phyloP scores from a whole-genome alignment of 2,888 invertebrate species.

The Carabus problematicus region DNA sequence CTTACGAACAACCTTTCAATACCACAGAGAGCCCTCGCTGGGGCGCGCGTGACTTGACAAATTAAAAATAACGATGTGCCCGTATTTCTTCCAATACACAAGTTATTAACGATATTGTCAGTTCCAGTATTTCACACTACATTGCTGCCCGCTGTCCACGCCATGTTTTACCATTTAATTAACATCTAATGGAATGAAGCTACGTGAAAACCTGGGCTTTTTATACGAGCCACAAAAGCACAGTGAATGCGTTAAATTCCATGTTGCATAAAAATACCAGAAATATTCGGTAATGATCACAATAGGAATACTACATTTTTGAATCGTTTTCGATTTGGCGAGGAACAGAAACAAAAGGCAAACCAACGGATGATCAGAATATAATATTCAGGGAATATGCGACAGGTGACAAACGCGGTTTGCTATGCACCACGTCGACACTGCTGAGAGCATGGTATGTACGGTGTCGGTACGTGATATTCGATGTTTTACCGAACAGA shows the following conservation, averaged over 20 bases:
- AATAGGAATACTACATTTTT: no score
- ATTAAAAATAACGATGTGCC: constrained; percentile 30
- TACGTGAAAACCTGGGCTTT: no score
- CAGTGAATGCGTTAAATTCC: no score
- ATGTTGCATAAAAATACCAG: no score
- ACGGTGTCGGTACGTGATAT: background rate
- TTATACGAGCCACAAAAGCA: no score
- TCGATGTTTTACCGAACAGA: constrained; percentile 15
- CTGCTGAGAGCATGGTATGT: background rate
- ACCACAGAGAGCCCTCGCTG: background rate
- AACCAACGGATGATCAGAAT: constrained; percentile 20
- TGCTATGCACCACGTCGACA: background rate
- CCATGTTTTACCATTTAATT: constrained; percentile 27
- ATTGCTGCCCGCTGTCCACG: background rate
- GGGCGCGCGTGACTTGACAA: constrained; percentile 16
- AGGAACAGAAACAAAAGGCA: no score
- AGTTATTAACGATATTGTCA: constrained; percentile 12
- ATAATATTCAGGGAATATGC: constrained; percentile 22
- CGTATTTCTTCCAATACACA: background rate
- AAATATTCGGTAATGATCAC: no score
- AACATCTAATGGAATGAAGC: constrained; percentile 30
- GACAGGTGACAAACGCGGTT: constrained; percentile 25
- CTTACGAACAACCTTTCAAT: constrained; percentile 5
- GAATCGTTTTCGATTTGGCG: no score
- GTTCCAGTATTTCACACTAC: constrained; percentile 21